phyloP scores from a whole-genome alignment of 1,140 invertebrate genomes.

The Lepidotrigona ventralis region DNA sequence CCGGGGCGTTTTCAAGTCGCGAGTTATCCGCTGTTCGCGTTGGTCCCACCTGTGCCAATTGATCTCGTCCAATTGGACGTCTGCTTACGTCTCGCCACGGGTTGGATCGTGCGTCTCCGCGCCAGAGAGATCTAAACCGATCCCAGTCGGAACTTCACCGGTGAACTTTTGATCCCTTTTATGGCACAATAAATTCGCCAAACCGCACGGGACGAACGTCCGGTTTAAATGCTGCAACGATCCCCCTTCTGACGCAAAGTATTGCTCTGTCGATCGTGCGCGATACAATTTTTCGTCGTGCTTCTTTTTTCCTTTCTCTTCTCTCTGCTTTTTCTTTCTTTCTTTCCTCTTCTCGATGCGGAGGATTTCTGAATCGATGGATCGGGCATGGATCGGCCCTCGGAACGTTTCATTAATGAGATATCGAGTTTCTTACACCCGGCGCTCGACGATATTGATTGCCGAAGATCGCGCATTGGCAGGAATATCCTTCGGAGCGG shows the following conservation, averaged over 20 bases:
- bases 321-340: no score
- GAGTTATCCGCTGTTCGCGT: not conserved
- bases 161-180: constrained; percentile 10
- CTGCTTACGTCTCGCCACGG: not conserved
- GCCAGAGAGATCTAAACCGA: not conserved
- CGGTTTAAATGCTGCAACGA: not conserved
- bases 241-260: not conserved
- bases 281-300: not conserved
- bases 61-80: not conserved
- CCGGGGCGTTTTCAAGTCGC: not conserved
- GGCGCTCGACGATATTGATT: not conserved
- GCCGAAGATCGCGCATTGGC: not conserved
- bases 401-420: not conserved
- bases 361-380: not conserved
- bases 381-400: not conserved
- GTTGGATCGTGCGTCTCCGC: not conserved
- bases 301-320: not conserved
- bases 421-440: not conserved
- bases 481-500: not conserved
- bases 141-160: not conserved
- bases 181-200: not conserved
- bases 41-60: not conserved
- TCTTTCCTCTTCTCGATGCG: no score
- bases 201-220: not conserved
- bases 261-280: not conserved